Conservation (phyloP, 2,888 invertebrate species). For the Isoperla grammatica region DNA sequence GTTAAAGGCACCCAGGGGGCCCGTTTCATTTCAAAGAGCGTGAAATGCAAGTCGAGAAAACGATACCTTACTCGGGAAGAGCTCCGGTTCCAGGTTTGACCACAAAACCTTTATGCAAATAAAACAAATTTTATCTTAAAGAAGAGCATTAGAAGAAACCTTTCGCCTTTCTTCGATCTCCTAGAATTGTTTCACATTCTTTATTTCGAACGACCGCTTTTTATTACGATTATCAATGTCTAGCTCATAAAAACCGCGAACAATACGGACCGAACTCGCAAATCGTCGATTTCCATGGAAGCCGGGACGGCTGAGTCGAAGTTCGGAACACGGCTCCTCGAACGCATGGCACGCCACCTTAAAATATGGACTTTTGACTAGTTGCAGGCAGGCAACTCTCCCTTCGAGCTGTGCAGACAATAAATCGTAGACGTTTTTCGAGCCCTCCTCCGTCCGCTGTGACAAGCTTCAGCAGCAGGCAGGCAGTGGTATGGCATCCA, state of each 20-base stretch:
- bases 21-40: constrained; percentile 6
- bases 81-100: not conserved
- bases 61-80: not conserved
- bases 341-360: not conserved
- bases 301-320: not conserved
- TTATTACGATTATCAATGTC: not conserved
- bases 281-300: constrained; percentile 13
- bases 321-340: not conserved
- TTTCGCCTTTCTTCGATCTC: no score
- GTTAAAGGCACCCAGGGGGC: constrained; percentile 11
- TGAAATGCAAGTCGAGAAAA: constrained; percentile 7
- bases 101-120: constrained; percentile 6
- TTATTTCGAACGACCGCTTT: not conserved
- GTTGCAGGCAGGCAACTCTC: not conserved
- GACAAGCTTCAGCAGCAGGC: not conserved
- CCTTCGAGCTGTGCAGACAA: not conserved
- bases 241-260: not conserved
- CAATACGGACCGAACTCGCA: not conserved
- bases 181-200: not conserved
- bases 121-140: not conserved
- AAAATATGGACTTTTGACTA: constrained; percentile 13
- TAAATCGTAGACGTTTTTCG: not conserved
- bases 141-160: no score
- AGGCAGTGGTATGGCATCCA: not conserved
- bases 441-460: not conserved